Evolutionary conservation across 1,140 invertebrate genomes (phyloP), one percentile per base, ranked within the genome.

Genomic region (Anadara kagoshimensis): DNA sequence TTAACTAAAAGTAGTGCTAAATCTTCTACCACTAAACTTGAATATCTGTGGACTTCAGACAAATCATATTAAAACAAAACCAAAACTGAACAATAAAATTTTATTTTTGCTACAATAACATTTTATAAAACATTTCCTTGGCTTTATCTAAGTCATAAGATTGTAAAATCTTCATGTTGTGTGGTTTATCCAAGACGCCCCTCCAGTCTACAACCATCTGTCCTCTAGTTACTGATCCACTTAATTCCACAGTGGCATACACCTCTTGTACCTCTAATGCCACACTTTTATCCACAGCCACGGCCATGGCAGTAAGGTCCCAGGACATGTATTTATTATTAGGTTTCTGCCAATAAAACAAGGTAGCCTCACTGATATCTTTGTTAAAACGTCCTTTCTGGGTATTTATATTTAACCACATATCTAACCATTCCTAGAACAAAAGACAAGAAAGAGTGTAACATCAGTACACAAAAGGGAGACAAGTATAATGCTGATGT

Each of bases 161-260:
- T 22, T 47, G 43, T 5, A 72, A 62, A 10, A 72, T 66, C 18
- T 26, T 58, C 16, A 72, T 62, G 51, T 72, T 72, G 0, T 53
- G 53, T 18, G 41, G 20, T 29, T 72, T 65, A 29, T 41, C 7
- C 18, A 51, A 43, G 18, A 51, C 49, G 11, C 69, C 59, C 45
- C 54, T 67, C 79, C 83, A 85, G 58, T 87, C 86, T 18, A 81
- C 79, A 1, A 87, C 76, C 73, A 87, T 80, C 67, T 83, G 80
- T 11, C 86, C 86, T 7, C 83, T 56, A 18, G 86, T 82, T n/a
- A 76, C 51, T n/a, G 56, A 73, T 53, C 85, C 85, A 43, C 72
- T 56, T 10, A 85, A 59, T 47, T 87, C 86, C 11, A 87, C 83
- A 5, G 78, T 82, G 1, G 74, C 76, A 69, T 73, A 86, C 0